Conservation (phyloP, 2,113 vertebrate genomes). For the Nycticryphes semicollaris region DNA sequence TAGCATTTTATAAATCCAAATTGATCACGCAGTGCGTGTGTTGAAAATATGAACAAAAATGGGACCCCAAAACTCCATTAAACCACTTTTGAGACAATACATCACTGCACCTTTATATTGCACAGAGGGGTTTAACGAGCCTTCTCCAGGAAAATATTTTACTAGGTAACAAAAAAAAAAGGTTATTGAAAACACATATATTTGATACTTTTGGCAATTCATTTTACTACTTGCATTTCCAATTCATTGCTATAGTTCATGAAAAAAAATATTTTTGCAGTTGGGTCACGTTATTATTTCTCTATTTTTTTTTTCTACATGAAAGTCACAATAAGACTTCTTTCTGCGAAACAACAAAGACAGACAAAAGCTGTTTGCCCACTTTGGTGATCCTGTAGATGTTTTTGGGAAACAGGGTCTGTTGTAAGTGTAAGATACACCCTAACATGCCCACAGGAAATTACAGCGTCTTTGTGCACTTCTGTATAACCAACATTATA, state of each 20-base stretch:
- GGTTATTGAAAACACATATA: conserved; percentile 61
- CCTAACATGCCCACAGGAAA: background rate
- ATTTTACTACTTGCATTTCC: conserved; percentile 60
- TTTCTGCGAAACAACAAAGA: background rate
- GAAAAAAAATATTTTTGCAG: conserved; percentile 38
- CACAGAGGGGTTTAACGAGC: conserved; percentile 17
- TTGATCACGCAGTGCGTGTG: background rate
- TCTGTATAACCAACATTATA: background rate
- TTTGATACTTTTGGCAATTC: conserved; percentile 56
- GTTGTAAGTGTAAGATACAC: background rate
- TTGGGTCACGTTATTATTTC: conserved; percentile 41
- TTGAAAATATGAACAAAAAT: conserved; percentile 32
- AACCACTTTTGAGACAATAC: conserved; percentile 63
- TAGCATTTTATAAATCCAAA: conserved; percentile 36
- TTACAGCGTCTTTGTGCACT: background rate
- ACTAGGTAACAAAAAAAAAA: conserved; percentile 41
- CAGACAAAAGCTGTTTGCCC: background rate
- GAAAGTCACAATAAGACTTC: background rate
- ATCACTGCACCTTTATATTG: conserved; percentile 50
- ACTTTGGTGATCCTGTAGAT: background rate
- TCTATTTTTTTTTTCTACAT: background rate
- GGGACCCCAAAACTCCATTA: conserved; percentile 52
- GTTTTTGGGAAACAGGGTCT: background rate
- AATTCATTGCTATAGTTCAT: conserved; percentile 43
- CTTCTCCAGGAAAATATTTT: conserved; percentile 63